These are phyloP conservation scores for Cyclophora punctaria DNA, from an alignment of 2,888 invertebrate genomes.

Conservation along the genomic window DNA sequence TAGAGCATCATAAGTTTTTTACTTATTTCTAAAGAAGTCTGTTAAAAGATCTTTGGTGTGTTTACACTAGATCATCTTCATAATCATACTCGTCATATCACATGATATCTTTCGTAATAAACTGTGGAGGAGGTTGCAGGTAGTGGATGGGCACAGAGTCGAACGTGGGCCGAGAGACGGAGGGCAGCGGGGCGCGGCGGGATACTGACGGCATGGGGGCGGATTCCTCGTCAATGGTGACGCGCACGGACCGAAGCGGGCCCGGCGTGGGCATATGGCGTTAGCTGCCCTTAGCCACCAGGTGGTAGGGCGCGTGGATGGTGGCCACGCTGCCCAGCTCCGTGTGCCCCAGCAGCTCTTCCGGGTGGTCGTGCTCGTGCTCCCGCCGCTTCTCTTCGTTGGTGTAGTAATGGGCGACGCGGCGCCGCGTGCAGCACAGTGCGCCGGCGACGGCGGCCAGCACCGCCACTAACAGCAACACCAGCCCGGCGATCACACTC, in stretches of 20 bases:
- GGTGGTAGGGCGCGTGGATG: constrained; percentile 55
- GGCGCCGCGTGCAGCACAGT: constrained; percentile 79
- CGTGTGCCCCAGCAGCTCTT: constrained; percentile 47
- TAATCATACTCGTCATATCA: constrained; percentile 59
- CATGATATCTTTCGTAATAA: constrained; percentile 42
- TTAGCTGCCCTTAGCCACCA: constrained; percentile 55
- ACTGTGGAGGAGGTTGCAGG: constrained; percentile 33
- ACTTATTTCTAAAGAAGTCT: not conserved
- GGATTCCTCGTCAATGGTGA: constrained; percentile 19
- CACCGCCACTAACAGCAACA: constrained; percentile 50
- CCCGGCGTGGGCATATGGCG: constrained; percentile 38
- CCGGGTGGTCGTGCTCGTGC: constrained; percentile 56
- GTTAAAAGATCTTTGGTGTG: constrained; percentile 5
- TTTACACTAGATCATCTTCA: constrained; percentile 61
- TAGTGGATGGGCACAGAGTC: constrained; percentile 34
- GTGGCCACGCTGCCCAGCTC: constrained; percentile 57
- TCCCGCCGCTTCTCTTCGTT: constrained; percentile 80
- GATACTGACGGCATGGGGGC: not conserved
- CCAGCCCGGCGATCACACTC: constrained; percentile 73
- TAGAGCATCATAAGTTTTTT: not conserved
- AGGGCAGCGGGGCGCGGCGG: constrained; percentile 20
- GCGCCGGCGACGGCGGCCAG: constrained; percentile 74
- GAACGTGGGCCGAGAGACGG: constrained; percentile 20
- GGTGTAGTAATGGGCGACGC: constrained; percentile 85
- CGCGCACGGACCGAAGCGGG: constrained; percentile 20